phyloP scores from a whole-genome alignment of 2,113 vertebrate species.

The Lichenostomus cassidix region DNA sequence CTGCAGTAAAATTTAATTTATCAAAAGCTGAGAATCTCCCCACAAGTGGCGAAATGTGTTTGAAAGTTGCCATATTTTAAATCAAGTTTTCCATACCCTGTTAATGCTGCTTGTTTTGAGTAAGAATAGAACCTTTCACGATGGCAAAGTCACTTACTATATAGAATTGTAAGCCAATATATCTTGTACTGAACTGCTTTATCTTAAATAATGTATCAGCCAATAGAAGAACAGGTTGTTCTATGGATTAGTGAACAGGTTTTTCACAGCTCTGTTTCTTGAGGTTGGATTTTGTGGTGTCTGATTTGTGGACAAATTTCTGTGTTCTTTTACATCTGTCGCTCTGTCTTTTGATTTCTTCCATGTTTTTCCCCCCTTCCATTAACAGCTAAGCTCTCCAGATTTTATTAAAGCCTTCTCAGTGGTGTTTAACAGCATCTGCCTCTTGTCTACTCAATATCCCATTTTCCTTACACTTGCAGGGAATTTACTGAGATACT shows the following conservation, averaged over 20 bases:
- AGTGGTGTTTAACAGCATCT: not conserved
- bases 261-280: not conserved
- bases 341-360: not conserved
- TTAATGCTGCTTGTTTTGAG: not conserved
- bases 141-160: not conserved
- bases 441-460: not conserved
- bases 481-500: not conserved
- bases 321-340: not conserved
- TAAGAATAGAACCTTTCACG: not conserved
- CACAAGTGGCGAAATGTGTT: not conserved
- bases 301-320: not conserved
- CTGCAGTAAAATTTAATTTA: not conserved
- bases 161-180: not conserved
- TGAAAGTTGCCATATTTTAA: not conserved
- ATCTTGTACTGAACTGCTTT: not conserved
- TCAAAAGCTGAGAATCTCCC: not conserved
- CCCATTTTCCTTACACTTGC: not conserved
- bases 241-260: not conserved
- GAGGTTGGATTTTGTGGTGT: not conserved
- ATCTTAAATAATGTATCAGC: not conserved
- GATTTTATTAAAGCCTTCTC: not conserved
- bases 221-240: not conserved
- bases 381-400: not conserved
- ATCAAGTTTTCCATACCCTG: not conserved
- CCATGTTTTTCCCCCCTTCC: fast-evolving